Evolutionary conservation across 1,140 invertebrate species (phyloP).

Genomic region (Eriocheir sinensis): DNA sequence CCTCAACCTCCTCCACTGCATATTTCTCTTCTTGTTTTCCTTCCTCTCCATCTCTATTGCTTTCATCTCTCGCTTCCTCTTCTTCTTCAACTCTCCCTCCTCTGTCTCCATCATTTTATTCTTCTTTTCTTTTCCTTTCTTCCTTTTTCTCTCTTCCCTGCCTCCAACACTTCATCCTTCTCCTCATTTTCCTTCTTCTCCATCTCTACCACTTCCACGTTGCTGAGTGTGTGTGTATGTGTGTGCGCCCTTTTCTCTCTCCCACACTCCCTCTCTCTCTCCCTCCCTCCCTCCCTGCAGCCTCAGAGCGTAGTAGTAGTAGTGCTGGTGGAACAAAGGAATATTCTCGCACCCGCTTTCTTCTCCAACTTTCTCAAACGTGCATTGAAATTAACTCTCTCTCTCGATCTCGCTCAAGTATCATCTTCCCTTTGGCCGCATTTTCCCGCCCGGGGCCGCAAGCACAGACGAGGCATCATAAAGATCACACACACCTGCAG

Average conservation of each 20-base stretch:
- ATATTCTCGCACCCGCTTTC: slow-evolving; percentile 14
- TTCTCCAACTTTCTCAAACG: slow-evolving; percentile 15
- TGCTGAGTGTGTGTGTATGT: no score
- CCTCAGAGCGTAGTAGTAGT: not conserved
- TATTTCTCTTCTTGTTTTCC: no score
- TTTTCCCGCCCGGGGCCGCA: not conserved
- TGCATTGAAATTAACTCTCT: slow-evolving; percentile 25
- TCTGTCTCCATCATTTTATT: no score
- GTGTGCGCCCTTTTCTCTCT: not conserved
- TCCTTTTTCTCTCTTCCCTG: no score
- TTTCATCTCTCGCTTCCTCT: not conserved
- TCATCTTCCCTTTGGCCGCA: slow-evolving; percentile 20
- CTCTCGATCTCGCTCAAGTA: slow-evolving; percentile 3
- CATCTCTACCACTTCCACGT: no score
- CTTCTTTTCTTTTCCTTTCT: no score
- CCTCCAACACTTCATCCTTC: no score
- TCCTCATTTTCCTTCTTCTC: no score
- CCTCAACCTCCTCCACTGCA: not conserved
- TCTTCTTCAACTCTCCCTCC: no score
- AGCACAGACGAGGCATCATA: slow-evolving; percentile 23
- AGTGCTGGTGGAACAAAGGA: not conserved
- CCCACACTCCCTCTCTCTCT: not conserved
- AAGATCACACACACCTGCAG: slow-evolving; percentile 23
- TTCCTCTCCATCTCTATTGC: no score
- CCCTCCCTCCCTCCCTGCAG: not conserved